Conservation (phyloP, 1,140 invertebrate genomes). For the Rhagoletis pomonella region DNA sequence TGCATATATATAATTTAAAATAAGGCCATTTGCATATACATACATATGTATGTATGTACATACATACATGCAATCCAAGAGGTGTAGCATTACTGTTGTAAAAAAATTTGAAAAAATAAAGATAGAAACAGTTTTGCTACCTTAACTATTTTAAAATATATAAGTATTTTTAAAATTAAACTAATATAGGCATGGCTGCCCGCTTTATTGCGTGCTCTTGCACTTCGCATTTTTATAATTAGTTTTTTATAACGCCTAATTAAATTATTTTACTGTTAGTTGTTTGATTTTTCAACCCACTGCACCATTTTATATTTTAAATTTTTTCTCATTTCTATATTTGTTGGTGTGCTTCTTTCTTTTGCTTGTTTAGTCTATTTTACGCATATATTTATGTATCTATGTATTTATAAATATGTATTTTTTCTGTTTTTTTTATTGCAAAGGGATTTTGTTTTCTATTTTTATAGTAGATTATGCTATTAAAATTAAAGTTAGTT, state of each 20-base stretch:
- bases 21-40: neutral
- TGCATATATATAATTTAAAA: neutral
- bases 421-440: slow-evolving; percentile 6
- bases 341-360: slow-evolving; percentile 22
- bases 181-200: neutral
- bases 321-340: neutral
- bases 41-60: no score
- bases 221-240: neutral
- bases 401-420: slow-evolving; percentile 12
- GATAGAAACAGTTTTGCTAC: neutral
- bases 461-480: slow-evolving; percentile 20
- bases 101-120: no score
- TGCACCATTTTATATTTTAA: neutral
- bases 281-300: slow-evolving; percentile 9
- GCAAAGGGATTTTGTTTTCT: neutral
- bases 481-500: slow-evolving; percentile 37
- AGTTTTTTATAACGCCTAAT: neutral
- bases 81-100: no score
- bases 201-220: neutral
- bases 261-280: slow-evolving; percentile 30
- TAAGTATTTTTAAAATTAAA: neutral
- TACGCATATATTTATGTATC: slow-evolving; percentile 8
- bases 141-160: neutral
- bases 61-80: no score
- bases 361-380: slow-evolving; percentile 20